Base-by-base conservation (phyloP, 2,888 invertebrate genomes). In the Parnassius orleans region DNA sequence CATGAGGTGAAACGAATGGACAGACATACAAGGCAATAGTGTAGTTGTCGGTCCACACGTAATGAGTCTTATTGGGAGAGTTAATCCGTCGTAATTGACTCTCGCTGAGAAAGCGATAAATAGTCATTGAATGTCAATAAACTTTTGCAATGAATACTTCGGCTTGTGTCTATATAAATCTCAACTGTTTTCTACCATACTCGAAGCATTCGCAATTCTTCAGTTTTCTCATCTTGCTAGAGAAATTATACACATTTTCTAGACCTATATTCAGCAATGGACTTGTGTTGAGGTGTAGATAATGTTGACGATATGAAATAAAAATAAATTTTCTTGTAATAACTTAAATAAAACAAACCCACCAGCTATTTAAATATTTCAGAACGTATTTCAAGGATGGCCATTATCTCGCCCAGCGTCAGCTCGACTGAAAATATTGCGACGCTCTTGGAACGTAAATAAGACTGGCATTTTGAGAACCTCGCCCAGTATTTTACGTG, bases 401-500 rank as follows among this genome's bases (percentile, higher is more conserved):
- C 61, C 61, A 69, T 69, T 70, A 68, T 69, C 68, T 69, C 62
- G 63, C 57, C 47, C 47, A 60, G 60, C 59, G 64, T 59, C 57
- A 55, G 53, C 19, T 63, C 57, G 55, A 48, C 46, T 51, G 60
- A 61, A 64, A 69, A 59, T 44, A 46, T 59, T 24, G 56, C 60
- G 64, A 65, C 76, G 77, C 75, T 79, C 79, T 76, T 70, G 77
- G 76, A 80, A 83, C 83, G 83, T 90, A 90, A 90, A 90, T 90
- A 88, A 87, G 80, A 81, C 84, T 88, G 87, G 84, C 87, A 76
- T 89, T 87, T 88, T 83, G 81, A 86, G 85, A 86, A 86, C 86
- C 84, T 85, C 75, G 82, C 83, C 84, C 83, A 84, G 88, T 79
- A 87, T 84, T 90, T 89, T 86, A 90, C 88, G 87, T 89, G 87